Conservation (phyloP, 1,140 invertebrate species). For the Atta colombica region DNA sequence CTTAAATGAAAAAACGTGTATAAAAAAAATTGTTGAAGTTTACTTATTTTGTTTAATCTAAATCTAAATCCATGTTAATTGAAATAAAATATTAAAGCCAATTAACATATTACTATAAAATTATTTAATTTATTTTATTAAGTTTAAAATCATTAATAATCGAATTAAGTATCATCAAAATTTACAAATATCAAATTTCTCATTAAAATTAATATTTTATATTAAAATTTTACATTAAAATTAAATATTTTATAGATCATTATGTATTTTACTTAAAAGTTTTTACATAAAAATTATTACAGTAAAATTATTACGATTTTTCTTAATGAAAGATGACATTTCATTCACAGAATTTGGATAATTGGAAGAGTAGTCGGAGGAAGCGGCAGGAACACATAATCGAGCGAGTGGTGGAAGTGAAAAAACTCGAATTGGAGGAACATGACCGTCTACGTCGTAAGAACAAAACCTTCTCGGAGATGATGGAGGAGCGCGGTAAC, state of each 20-base stretch:
- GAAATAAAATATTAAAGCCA: background rate
- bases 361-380: slow-evolving; percentile 96
- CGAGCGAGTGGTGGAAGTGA: slow-evolving; percentile 95
- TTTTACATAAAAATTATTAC: background rate
- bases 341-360: slow-evolving; percentile 93
- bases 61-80: background rate
- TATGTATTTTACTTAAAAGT: background rate
- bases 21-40: background rate
- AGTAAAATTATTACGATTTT: background rate
- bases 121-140: background rate
- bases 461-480: slow-evolving; percentile 97
- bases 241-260: background rate
- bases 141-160: background rate
- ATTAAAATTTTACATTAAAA: no score
- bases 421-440: slow-evolving; percentile 93
- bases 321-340: background rate
- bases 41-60: background rate
- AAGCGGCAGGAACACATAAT: slow-evolving; percentile 96
- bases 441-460: slow-evolving; percentile 90
- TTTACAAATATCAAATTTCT: background rate
- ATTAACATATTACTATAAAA: background rate
- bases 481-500: slow-evolving; percentile 94
- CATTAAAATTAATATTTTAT: background rate
- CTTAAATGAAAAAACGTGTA: background rate
- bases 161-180: background rate